Conservation (phyloP, 2,113 vertebrate genomes). For the Thamnaconus septentrionalis region DNA sequence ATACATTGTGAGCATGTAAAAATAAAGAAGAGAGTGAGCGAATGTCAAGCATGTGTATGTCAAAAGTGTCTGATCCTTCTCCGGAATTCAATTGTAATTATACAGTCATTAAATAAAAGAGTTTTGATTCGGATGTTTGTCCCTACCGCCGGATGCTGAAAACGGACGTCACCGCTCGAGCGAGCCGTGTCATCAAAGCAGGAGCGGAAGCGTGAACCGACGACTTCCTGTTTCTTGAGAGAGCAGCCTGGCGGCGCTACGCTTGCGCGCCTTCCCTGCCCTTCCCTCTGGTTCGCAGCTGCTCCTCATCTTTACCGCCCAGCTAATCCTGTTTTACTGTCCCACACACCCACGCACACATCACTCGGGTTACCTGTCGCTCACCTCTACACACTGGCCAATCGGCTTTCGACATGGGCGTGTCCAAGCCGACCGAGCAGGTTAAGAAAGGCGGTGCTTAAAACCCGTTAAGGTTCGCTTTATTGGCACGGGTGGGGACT, state of each 20-base stretch:
- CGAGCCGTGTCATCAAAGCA: conserved; percentile 53
- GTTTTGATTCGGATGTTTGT: conserved; percentile 59
- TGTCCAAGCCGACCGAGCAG: conserved; percentile 73
- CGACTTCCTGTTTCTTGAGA: conserved; percentile 69
- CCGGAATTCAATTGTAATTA: too few relatives aligned
- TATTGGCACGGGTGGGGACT: too few relatives aligned
- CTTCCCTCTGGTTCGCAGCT: too few relatives aligned
- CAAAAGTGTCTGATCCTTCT: too few relatives aligned
- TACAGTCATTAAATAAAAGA: too few relatives aligned
- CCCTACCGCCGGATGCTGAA: conserved; percentile 45
- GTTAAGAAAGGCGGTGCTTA: conserved; percentile 57
- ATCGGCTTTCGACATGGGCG: conserved; percentile 26
- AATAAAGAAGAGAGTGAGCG: too few relatives aligned
- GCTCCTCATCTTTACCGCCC: conserved; percentile 29
- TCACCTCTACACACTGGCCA: conserved; percentile 34
- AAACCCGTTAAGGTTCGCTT: too few relatives aligned
- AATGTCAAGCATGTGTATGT: too few relatives aligned
- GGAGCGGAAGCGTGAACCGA: conserved; percentile 53
- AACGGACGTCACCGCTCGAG: conserved; percentile 24
- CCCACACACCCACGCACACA: conserved; percentile 19
- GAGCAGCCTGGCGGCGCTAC: background rate
- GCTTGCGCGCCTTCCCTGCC: too few relatives aligned
- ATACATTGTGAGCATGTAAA: too few relatives aligned
- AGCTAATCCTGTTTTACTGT: conserved; percentile 15
- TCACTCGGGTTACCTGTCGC: conserved; percentile 48